Evolutionary conservation across 2,113 vertebrate species (phyloP), one percentile per base, ranked within the genome.

Genomic region (Zeus faber): DNA sequence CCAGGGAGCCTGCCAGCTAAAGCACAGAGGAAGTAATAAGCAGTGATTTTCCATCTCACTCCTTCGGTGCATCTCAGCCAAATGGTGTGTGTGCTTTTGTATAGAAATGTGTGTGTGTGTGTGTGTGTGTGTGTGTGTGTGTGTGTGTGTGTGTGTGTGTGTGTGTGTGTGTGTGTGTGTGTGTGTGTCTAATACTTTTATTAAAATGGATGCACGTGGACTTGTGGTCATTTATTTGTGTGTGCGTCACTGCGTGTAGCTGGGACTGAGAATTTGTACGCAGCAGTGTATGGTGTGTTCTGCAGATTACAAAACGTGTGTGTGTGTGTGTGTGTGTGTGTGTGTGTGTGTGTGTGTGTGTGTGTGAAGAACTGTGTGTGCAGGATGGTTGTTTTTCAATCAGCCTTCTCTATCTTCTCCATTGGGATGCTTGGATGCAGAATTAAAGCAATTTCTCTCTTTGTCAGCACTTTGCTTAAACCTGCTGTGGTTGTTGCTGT

Each of bases 401-500:
- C 46, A 41, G 31, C n/a, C 25, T 20, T 44, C 43, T 65, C 22
- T 41, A 39, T 65, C 44, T 66, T 59, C 54, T 67, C 50, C 24
- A 1, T 23, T 46, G 62, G 51, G 61, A 75, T 61, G 23, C 49
- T 60, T 35, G 29, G 17, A 70, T 64, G 49, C 57, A 59, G 40
- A 63, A 69, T 80, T 72, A 76, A 74, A 65, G 53, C 62, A 35
- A 76, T 67, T 66, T 74, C 59, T 75, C 62, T 75, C 57, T 75
- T 67, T 72, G 72, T 82, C 70, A 82, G 79, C 66, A 78, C 41
- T 81, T 72, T 77, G 39, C 31, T 44, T 60, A 70, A 72, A 54
- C 31, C 53, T 61, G 48, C 54, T 54, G 67, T 62, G 63, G 51
- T 45, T 11, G 8, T 33, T 37, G 23, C 51, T 16, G 25, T 41